phyloP scores from a whole-genome alignment of 1,140 invertebrate species.

The Diorhabda carinulata region DNA sequence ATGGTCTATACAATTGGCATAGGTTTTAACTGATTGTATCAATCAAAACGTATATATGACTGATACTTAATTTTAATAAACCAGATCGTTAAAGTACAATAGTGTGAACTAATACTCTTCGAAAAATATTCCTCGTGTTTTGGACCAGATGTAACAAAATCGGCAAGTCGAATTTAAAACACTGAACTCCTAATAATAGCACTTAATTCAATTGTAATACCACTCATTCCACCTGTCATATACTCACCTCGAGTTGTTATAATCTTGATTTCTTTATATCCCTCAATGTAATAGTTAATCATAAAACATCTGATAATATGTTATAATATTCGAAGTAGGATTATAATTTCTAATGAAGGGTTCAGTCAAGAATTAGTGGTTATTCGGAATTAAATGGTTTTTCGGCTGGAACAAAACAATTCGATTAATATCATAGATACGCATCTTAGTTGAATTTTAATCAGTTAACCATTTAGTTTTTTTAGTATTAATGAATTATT shows the following conservation, averaged over 20 bases:
- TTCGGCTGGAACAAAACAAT: neutral
- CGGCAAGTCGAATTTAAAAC: neutral
- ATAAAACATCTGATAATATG: neutral
- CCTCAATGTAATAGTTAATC: neutral
- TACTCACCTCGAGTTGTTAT: neutral
- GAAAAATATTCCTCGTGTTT: no score
- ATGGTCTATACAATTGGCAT: no score
- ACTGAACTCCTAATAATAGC: neutral
- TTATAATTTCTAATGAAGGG: neutral
- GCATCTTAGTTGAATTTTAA: neutral
- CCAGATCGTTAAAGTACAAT: no score
- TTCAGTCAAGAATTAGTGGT: neutral
- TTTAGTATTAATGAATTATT: no score
- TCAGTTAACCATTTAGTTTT: neutral
- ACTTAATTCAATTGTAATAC: conserved; percentile 3
- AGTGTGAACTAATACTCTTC: no score
- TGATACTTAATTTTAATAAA: no score
- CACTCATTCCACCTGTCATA: neutral
- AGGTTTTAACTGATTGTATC: no score
- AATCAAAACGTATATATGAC: no score
- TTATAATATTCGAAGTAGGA: neutral
- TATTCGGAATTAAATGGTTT: neutral
- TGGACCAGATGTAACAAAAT: neutral
- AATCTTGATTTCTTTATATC: neutral
- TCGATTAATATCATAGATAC: neutral